These are phyloP conservation scores for Channa argus DNA, from an alignment of 2,113 vertebrate genomes.

Conservation along the genomic window DNA sequence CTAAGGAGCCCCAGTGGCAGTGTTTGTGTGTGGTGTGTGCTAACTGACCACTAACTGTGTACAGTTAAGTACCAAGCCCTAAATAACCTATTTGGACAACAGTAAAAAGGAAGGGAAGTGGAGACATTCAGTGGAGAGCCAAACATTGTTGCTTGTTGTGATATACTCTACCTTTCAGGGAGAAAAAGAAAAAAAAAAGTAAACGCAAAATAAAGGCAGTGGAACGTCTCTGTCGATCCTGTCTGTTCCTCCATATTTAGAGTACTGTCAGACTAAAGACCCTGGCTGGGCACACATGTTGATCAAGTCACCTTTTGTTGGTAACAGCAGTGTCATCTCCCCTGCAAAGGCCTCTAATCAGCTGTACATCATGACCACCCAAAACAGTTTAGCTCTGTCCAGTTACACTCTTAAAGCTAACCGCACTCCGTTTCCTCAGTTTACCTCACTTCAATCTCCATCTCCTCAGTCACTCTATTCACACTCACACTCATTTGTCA, in stretches of 20 bases:
- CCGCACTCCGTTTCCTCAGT: constrained; percentile 40
- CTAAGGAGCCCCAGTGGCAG: constrained; percentile 60
- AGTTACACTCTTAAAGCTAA: neutral
- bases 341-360: constrained; percentile 37
- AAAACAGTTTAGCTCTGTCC: constrained; percentile 1
- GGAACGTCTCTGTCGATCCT: constrained; percentile 17
- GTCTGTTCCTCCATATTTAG: constrained; percentile 2
- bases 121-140: constrained; percentile 29
- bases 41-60: constrained; percentile 64
- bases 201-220: constrained; percentile 11
- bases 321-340: constrained; percentile 30
- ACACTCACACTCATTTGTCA: constrained; percentile 70
- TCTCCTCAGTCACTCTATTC: constrained; percentile 50
- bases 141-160: constrained; percentile 38
- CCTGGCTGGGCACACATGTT: constrained; percentile 15
- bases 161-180: constrained; percentile 17
- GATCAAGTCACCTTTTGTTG: constrained; percentile 41
- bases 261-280: constrained; percentile 5
- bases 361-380: constrained; percentile 24
- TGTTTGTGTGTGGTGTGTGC: neutral
- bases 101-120: constrained; percentile 16
- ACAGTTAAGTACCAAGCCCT: constrained; percentile 58
- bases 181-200: constrained; percentile 1
- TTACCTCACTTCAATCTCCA: constrained; percentile 34
- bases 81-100: constrained; percentile 57